Evolutionary conservation across 2,888 invertebrate species (phyloP), one percentile per base, ranked within the genome.

Genomic region (Xestia c-nigrum): DNA sequence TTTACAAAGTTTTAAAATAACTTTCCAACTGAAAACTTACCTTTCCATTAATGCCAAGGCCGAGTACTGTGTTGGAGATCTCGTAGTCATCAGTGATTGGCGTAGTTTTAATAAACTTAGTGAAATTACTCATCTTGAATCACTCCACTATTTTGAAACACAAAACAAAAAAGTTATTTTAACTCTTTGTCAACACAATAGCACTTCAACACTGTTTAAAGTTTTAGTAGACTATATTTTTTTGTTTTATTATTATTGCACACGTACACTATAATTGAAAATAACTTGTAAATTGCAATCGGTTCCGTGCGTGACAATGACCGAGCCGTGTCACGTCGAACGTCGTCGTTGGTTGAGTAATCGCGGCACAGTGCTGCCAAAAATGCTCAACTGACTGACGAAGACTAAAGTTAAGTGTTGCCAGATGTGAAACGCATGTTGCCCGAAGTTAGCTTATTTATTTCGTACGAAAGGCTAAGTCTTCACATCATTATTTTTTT

Each of bases 31-130:
- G 31, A 80, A 82, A 84, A 90, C 94, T 90, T 88, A 97, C 97
- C 97, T 99, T 99, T 83, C 99, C 99, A 96, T 99, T 99, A 88
- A 99, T 99, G 19, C 99, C 99, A 83, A 99, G 97, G 65, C 99
- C 99, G 81, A 99, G 97, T 64, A 99, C 99, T 83, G 98, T 98
- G 92, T 98, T 98, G 55, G 99, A 98, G 91, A 99, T 98, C 93
- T 98, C 98, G 95, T 99, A 99, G 95, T 99, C 99, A 83, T 99
- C 98, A 69, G 98, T 98, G 87, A 99, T 98, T 66, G 98, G 98
- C 72, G 98, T 98, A 89, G 97, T 97, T 97, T 99, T 99, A 61
- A 98, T 97, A 79, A 92, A 92, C 93, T 94, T 95, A 57, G 93
- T 88, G 83, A 92, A 93, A 91, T 93, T 94, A 93, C 94, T 95